Base-by-base conservation (phyloP, 2,113 vertebrate genomes). In the Cynopterus brachyotis region DNA sequence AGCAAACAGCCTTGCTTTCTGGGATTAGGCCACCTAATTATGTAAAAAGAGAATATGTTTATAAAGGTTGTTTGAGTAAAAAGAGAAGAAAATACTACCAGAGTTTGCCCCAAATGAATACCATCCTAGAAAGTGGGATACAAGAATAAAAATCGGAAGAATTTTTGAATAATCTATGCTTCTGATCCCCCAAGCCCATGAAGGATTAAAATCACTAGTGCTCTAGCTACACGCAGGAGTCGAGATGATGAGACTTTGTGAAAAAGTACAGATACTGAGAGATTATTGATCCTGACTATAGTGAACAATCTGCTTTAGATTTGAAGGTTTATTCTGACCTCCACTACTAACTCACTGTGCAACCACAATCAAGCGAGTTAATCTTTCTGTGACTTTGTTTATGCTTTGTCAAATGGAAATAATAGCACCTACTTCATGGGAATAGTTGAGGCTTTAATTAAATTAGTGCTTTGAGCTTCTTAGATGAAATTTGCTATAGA, bases 381-480 rank as follows among this genome's bases (percentile, higher is more conserved):
- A 96, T 94, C 81, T 87, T 73, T 92, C 80, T n/a, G 55, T 64
- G 87, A 86, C 75, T 97, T 89, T 80, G 60, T 83, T 96, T 60
- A 79, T 70, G 45, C 67, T 94, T 86, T 94, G 82, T 92, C 69
- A 94, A 95, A 70, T 89, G 85, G 88, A 96, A 96, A 94, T 91
- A 92, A 76, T 87, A 87, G 90, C 45, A 96, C 72, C 15, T 64
- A 53, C 37, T 89, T 92, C n/a, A 24, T 1, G 30, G 24, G 83
- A 90, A n/a, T 66, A 42, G 84, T 92, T 50, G 6, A 26, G 82
- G 35, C 22, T 89, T 97, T 97, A 97, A 97, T 98, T 96, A 83
- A 97, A 96, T 96, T 92, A 95, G 24, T 75, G 66, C 66, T 95
- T 96, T 91, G 86, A 91, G 73, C 70, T 86, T 91, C 95, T 95